Percentiles rank a stretch among this genome's conserved stretches.
These are phyloP conservation scores for Arnoldichthys spilopterus DNA, from an alignment of 2,797 vertebrate species.

Conservation along the genomic window DNA sequence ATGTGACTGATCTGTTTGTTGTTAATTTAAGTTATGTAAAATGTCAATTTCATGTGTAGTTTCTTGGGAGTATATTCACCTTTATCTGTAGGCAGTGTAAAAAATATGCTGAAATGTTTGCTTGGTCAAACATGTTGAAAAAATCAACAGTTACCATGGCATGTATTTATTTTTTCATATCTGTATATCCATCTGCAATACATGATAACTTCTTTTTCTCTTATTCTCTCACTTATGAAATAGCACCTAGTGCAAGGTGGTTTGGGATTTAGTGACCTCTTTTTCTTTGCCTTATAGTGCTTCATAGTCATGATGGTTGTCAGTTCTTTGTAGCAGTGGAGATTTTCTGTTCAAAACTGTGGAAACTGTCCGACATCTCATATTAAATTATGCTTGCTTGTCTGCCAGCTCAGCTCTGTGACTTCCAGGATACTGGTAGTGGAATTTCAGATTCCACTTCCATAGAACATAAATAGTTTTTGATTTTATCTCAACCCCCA, in stretches of 20 bases:
- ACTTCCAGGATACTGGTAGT: constrained; percentile 26
- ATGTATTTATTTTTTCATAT: too few species aligned
- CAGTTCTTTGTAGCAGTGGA: constrained; percentile 36
- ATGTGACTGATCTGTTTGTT: too few species aligned
- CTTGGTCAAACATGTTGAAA: too few species aligned
- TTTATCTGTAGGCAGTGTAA: too few species aligned
- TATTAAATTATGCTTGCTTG: constrained; percentile 41
- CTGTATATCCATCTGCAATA: constrained; percentile 2
- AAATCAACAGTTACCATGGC: too few species aligned
- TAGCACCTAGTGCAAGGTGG: constrained; percentile 24
- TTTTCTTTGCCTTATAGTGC: constrained; percentile 43
- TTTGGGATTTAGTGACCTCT: constrained; percentile 36
- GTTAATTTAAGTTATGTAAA: too few species aligned
- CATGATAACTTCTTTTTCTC: neutral
- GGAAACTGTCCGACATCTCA: constrained; percentile 48
- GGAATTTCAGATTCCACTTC: neutral
- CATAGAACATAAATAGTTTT: neutral
- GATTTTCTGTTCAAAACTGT: constrained; percentile 42
- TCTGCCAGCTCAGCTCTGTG: constrained; percentile 33
- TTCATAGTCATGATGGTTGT: constrained; percentile 42
- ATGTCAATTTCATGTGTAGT: too few species aligned
- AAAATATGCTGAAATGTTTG: too few species aligned
- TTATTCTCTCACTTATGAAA: constrained; percentile 4
- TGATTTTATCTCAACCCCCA: neutral
- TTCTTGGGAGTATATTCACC: too few species aligned